Percentiles rank a stretch among this genome's conserved stretches.
These are phyloP conservation scores for Galleria mellonella DNA, from an alignment of 1,140 invertebrate species.

Conservation along the genomic window DNA sequence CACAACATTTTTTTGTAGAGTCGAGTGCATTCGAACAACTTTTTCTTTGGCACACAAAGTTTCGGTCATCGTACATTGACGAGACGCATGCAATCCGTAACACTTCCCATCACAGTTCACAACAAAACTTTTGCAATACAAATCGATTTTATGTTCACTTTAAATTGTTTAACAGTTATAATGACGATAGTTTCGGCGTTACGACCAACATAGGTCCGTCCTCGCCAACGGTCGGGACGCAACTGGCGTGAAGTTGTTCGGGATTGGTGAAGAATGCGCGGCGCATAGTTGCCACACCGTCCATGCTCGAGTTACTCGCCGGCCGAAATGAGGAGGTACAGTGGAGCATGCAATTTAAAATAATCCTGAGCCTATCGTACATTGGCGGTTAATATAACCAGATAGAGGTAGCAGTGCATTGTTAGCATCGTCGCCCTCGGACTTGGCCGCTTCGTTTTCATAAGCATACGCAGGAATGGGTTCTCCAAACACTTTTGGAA, in stretches of 20 bases:
- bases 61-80: constrained; percentile 54
- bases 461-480: constrained; percentile 42
- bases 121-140: constrained; percentile 17
- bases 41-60: constrained; percentile 55
- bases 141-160: constrained; percentile 42
- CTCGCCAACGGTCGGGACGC: constrained; percentile 36
- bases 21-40: constrained; percentile 56
- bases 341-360: constrained; percentile 22
- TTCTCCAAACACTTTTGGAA: constrained; percentile 50
- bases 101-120: constrained; percentile 42
- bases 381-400: constrained; percentile 54
- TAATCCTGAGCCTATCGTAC: constrained; percentile 20
- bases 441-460: constrained; percentile 51
- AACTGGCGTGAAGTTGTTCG: constrained; percentile 61
- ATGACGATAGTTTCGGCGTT: constrained; percentile 46
- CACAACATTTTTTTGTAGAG: constrained; percentile 55
- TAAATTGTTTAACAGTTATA: constrained; percentile 51
- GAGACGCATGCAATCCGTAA: constrained; percentile 14
- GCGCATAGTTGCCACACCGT: constrained; percentile 59
- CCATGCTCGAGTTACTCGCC: constrained; percentile 39
- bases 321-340: constrained; percentile 32
- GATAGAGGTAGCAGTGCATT: constrained; percentile 60
- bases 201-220: constrained; percentile 38
- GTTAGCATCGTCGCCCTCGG: constrained; percentile 57
- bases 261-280: constrained; percentile 68